A percentile compares a stretch with the other conserved stretches of the same genome.
Conservation (phyloP, 2,113 vertebrate species). For the Meriones unguiculatus region DNA sequence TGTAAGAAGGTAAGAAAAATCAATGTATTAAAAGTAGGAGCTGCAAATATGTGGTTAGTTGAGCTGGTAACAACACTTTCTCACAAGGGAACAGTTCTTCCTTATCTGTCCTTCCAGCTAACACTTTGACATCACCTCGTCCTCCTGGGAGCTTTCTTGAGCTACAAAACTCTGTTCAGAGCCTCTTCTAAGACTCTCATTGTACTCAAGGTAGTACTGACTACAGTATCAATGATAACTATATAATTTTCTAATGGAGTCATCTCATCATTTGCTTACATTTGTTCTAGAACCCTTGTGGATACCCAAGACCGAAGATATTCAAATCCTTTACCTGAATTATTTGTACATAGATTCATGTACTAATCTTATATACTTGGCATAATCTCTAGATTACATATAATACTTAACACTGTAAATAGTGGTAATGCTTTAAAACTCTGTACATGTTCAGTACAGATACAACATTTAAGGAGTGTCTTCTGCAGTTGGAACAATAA, state of each 20-base stretch:
- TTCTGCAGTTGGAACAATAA: neutral
- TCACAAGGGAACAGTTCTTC: slow-evolving; percentile 16
- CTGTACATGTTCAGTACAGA: neutral
- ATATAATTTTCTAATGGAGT: neutral
- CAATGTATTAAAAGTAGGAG: slow-evolving; percentile 17
- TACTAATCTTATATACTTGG: neutral
- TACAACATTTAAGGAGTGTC: neutral
- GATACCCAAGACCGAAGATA: neutral
- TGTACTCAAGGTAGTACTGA: neutral
- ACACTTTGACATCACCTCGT: neutral
- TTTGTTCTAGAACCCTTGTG: neutral
- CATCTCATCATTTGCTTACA: neutral
- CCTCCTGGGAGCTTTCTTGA: neutral
- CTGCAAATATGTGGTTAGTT: slow-evolving; percentile 59
- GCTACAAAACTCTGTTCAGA: neutral
- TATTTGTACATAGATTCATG: neutral
- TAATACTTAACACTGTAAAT: neutral
- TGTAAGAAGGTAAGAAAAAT: slow-evolving; percentile 60
- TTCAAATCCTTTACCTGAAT: neutral
- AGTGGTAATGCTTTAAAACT: neutral
- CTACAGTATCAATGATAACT: neutral
- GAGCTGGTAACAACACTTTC: slow-evolving; percentile 53
- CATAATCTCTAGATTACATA: neutral
- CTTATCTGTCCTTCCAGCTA: neutral
- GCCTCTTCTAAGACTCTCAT: neutral